Base-by-base conservation (phyloP, 2,888 invertebrate genomes). In the Globia sparganii region DNA sequence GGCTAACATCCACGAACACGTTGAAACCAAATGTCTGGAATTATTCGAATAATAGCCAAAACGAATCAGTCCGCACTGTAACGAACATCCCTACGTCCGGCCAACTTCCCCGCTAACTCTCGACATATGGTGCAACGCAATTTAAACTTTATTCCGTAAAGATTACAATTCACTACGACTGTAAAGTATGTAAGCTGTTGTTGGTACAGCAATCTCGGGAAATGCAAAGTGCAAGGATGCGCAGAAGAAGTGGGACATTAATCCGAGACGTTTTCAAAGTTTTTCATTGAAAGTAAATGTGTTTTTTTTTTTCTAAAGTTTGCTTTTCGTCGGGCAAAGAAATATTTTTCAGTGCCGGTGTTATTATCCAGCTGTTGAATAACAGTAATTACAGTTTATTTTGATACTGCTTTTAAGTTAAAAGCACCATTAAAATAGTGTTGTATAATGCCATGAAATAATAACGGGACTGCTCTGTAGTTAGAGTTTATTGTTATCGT, bases 201-300 rank as follows among this genome's bases (percentile, higher is more conserved):
- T 91, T 89, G 87, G 78, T 88, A 79, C 84, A 89, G 90, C 90
- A 92, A 93, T 93, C 92, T 93, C 91, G 89, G 90, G 90, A 92
- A 93, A 94, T 94, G 93, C 93, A 93, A 95, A 95, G 91, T 93
- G 93, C 93, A 93, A 91, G 91, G 91, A 92, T 91, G 91, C 85
- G 72, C 85, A 86, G 91, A 92, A 92, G 92, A 92, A 93, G 91
- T 91, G 79, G 89, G 87, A 91, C 93, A 91, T 93, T 93, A 92
- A 91, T 90, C 89, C 88, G 70, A 66, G 75, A 79, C 72, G 77
- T 90, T 90, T 91, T 91, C 89, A 89, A 91, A 90, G 89, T 90
- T 90, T 92, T 90, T 85, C 79, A 81, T 85, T 87, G 80, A 87
- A 86, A 83, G 83, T 77, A 87, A 88, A 72, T 86, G 77, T 69